Conservation (phyloP, 2,113 vertebrate species). For the Pomatorhinus ruficollis region DNA sequence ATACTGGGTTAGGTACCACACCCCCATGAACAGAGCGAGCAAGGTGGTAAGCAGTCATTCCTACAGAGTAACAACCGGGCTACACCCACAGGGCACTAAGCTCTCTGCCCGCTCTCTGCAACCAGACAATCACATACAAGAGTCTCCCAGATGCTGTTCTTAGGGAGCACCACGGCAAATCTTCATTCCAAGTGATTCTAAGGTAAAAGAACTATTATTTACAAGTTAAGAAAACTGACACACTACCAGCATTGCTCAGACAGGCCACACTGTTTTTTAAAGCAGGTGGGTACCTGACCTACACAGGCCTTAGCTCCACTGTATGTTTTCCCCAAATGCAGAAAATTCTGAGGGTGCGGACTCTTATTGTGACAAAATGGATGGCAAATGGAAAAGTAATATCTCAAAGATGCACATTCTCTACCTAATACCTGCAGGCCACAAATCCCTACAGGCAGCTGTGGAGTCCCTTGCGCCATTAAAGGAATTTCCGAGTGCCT, state of each 20-base stretch:
- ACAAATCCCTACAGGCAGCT: neutral
- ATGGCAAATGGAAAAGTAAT: neutral
- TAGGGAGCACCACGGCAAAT: neutral
- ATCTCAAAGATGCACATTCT: neutral
- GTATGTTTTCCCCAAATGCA: neutral
- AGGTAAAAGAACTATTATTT: neutral
- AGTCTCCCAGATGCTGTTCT: neutral
- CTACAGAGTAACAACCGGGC: no score
- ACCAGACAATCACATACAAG: neutral
- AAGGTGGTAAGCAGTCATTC: neutral
- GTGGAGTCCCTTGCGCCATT: no score
- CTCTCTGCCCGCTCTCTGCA: neutral
- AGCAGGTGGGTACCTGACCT: neutral
- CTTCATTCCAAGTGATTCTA: neutral
- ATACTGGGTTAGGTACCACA: neutral
- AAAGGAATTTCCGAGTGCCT: no score
- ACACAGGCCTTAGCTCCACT: neutral
- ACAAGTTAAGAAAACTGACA: neutral
- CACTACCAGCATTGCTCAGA: neutral
- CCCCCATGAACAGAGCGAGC: fast-evolving
- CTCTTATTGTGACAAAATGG: neutral
- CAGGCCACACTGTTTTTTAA: neutral
- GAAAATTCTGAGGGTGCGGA: neutral
- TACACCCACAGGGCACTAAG: neutral
- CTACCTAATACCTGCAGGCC: neutral